These are phyloP conservation scores for Chaetoderma sp. DNA, from an alignment of 2,888 invertebrate genomes.

Conservation along the genomic window DNA sequence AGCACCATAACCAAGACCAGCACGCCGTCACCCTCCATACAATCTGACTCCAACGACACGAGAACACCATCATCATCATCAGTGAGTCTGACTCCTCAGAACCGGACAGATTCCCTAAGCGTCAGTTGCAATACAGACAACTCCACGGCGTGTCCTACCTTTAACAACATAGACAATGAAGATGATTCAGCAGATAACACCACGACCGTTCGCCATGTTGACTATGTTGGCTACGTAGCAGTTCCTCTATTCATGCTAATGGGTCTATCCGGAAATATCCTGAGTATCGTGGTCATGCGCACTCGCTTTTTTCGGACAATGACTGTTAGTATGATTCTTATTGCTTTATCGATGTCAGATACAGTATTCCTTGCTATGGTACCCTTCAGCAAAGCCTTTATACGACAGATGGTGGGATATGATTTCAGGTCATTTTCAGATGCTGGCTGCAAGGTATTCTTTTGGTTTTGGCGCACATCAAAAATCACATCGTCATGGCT, in stretches of 20 bases:
- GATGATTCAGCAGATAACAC: too few species aligned
- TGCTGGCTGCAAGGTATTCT: conserved; percentile 43
- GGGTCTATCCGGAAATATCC: conserved; percentile 40
- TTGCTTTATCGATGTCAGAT: conserved; percentile 44
- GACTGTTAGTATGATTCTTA: conserved; percentile 39
- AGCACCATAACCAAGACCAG: too few species aligned
- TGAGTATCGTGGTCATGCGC: conserved; percentile 43
- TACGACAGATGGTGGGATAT: conserved; percentile 35
- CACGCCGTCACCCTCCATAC: too few species aligned
- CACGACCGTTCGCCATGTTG: too few species aligned
- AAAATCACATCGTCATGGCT: conserved; percentile 53
- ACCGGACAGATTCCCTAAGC: too few species aligned
- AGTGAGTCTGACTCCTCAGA: too few species aligned
- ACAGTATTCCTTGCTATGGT: conserved; percentile 36
- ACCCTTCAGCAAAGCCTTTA: conserved; percentile 44
- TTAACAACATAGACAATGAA: too few species aligned
- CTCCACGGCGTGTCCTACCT: too few species aligned
- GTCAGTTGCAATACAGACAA: too few species aligned
- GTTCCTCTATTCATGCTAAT: conserved; percentile 35
- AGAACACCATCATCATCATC: too few species aligned
- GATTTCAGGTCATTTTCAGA: conserved; percentile 41
- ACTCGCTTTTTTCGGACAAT: conserved; percentile 28
- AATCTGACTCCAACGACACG: too few species aligned
- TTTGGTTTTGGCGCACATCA: conserved; percentile 38
- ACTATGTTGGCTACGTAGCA: conserved; percentile 27